phyloP scores from a whole-genome alignment of 1,140 invertebrate species.

The Drosophila jambulina region DNA sequence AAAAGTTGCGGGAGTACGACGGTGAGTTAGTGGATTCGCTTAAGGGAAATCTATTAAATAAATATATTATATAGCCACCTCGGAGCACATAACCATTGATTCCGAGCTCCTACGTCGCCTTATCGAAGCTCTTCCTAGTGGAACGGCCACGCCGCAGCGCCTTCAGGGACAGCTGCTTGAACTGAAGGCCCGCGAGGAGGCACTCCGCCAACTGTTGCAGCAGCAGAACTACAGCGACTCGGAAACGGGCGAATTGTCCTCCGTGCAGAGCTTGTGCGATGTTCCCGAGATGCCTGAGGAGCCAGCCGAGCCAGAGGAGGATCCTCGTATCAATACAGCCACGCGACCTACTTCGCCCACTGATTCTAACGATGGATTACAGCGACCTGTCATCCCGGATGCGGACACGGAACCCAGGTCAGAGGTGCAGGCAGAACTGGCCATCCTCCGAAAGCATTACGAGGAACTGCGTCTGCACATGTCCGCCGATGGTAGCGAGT shows the following conservation, averaged over 20 bases:
- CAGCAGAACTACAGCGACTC: slow-evolving; percentile 56
- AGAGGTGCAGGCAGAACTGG: slow-evolving; percentile 47
- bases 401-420: slow-evolving; percentile 7
- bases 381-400: slow-evolving; percentile 53
- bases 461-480: slow-evolving; percentile 74
- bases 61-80: slow-evolving; percentile 52
- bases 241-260: slow-evolving; percentile 68
- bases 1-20: slow-evolving; percentile 88
- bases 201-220: slow-evolving; percentile 85
- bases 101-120: slow-evolving; percentile 87
- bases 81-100: slow-evolving; percentile 85
- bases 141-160: slow-evolving; percentile 85
- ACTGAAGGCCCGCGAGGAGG: slow-evolving; percentile 87
- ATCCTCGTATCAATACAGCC: slow-evolving; percentile 48
- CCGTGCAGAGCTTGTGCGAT: slow-evolving; percentile 75
- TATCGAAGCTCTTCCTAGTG: slow-evolving; percentile 86
- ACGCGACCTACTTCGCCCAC: slow-evolving; percentile 73
- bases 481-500: slow-evolving; percentile 61
- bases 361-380: slow-evolving; percentile 35
- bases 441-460: slow-evolving; percentile 64
- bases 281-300: slow-evolving; percentile 63
- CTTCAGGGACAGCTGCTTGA: slow-evolving; percentile 87
- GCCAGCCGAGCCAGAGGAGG: background rate
- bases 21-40: slow-evolving; percentile 75
- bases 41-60: background rate